A percentile compares a stretch with the other conserved stretches of the same genome.
Conservation (phyloP, 2,888 invertebrate genomes). For the Parasteatoda lunata region DNA sequence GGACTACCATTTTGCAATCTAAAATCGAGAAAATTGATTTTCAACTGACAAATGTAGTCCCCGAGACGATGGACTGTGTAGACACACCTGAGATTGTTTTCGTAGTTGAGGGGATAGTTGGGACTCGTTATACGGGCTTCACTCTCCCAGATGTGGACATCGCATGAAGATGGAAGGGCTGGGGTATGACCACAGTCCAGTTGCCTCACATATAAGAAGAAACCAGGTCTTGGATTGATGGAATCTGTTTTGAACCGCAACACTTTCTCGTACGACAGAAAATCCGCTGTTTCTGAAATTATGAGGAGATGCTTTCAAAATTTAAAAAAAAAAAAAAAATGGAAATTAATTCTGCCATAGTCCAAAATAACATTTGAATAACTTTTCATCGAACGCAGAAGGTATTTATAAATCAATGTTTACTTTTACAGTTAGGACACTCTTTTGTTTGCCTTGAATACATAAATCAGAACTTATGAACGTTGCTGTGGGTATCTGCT, state of each 20-base stretch:
- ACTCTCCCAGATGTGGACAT: conserved; percentile 48
- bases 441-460: too few relatives aligned
- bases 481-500: too few relatives aligned
- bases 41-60: conserved; percentile 70
- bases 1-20: conserved; percentile 67
- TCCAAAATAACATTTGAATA: too few relatives aligned
- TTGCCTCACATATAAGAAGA: conserved; percentile 60
- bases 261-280: conserved; percentile 56
- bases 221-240: conserved; percentile 57
- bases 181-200: conserved; percentile 55
- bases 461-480: too few relatives aligned
- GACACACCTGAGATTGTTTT: conserved; percentile 69
- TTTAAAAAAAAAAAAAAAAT: too few relatives aligned
- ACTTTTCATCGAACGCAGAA: too few relatives aligned
- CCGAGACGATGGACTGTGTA: conserved; percentile 66
- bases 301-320: too few relatives aligned
- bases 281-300: conserved; percentile 48
- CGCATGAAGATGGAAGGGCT: conserved; percentile 31
- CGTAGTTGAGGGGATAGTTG: conserved; percentile 70
- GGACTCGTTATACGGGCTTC: conserved; percentile 69
- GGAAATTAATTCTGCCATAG: too few relatives aligned
- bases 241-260: conserved; percentile 67
- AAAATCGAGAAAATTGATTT: conserved; percentile 70
- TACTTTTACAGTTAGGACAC: too few relatives aligned
- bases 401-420: too few relatives aligned